phyloP scores from a whole-genome alignment of 2,888 invertebrate species.

The Linnaemya tessellans region DNA sequence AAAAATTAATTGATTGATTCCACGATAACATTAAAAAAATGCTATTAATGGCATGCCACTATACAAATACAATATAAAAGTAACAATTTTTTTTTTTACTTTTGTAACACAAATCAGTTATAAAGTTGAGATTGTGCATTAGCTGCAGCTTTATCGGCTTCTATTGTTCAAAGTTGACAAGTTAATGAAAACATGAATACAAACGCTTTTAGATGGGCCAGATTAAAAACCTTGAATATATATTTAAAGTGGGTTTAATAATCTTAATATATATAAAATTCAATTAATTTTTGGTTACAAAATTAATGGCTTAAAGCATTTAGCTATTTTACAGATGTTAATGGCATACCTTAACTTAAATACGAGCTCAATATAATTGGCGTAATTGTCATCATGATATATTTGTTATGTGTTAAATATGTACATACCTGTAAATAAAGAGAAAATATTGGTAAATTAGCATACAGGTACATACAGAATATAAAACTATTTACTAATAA shows the following conservation, averaged over 20 bases:
- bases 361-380: background rate
- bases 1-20: too few relatives aligned
- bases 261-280: background rate
- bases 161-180: background rate
- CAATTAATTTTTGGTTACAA: background rate
- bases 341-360: background rate
- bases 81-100: background rate
- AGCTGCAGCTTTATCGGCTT: background rate
- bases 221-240: too few relatives aligned
- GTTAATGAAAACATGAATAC: background rate
- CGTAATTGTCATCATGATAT: background rate
- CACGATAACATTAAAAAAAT: too few relatives aligned
- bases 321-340: background rate
- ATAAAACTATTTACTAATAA: too few relatives aligned
- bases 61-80: background rate
- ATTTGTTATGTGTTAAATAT: background rate
- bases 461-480: too few relatives aligned
- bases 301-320: background rate
- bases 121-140: background rate
- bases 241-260: background rate
- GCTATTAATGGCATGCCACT: too few relatives aligned
- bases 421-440: conserved; percentile 3
- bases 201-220: background rate
- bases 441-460: background rate
- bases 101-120: conserved; percentile 1